phyloP scores from a whole-genome alignment of 2,113 vertebrate genomes.

The Pteropus alecto region DNA sequence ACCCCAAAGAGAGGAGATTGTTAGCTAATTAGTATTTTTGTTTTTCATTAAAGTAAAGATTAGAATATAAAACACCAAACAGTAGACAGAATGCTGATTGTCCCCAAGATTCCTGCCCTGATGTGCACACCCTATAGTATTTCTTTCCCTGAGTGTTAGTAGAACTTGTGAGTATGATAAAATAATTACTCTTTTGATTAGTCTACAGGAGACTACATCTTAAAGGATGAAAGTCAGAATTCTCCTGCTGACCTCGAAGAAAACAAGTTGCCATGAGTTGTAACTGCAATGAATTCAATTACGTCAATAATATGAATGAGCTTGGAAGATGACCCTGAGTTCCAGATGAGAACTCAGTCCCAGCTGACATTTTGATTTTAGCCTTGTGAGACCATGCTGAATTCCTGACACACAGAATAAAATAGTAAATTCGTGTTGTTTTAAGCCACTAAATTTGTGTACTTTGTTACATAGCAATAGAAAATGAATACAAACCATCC shows the following conservation, averaged over 20 bases:
- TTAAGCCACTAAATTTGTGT: not conserved
- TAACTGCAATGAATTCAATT: not conserved
- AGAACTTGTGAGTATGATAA: not conserved
- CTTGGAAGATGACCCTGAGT: not conserved
- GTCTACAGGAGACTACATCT: not conserved
- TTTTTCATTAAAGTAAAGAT: not conserved
- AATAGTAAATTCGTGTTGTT: not conserved
- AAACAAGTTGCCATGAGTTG: not conserved
- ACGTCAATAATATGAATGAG: not conserved
- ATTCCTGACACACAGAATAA: not conserved
- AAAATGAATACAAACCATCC: not conserved
- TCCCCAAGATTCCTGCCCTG: not conserved
- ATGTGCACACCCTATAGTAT: not conserved
- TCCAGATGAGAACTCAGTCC: not conserved
- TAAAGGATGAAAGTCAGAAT: not conserved
- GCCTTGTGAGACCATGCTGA: not conserved
- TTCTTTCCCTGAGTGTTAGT: not conserved
- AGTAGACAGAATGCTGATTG: not conserved
- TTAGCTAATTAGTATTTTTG: not conserved
- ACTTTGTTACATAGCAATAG: not conserved
- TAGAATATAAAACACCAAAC: not conserved
- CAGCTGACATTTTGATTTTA: not conserved
- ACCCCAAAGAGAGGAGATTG: constrained; percentile 16
- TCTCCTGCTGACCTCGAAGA: not conserved
- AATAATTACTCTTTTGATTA: not conserved